A percentile compares a stretch with the other conserved stretches of the same genome.
phyloP scores from a whole-genome alignment of 2,888 invertebrate species.

The Phrixothrix hirtus region DNA sequence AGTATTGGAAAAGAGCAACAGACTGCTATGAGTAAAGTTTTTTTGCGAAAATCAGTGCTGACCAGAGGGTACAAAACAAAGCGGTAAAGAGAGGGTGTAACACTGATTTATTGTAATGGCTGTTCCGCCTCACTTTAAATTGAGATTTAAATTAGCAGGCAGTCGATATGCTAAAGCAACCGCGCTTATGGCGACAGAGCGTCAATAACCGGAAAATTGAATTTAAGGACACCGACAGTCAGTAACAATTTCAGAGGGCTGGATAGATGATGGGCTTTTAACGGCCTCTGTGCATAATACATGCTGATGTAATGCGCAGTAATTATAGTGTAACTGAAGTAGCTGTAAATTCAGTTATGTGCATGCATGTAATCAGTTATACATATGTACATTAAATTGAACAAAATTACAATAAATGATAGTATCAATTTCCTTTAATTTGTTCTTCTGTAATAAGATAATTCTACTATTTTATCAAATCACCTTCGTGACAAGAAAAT shows the following conservation, averaged over 20 bases:
- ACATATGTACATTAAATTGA: not conserved
- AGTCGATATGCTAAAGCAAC: conserved; percentile 46
- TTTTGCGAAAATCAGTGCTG: conserved; percentile 18
- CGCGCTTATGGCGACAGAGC: conserved; percentile 47
- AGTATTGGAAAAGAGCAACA: conserved; percentile 16
- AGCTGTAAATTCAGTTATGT: not conserved
- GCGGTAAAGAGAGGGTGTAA: conserved; percentile 45
- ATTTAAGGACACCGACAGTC: conserved; percentile 45
- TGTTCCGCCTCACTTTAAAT: conserved; percentile 56
- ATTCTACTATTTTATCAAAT: too few relatives aligned
- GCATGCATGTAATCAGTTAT: not conserved
- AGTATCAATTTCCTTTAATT: not conserved
- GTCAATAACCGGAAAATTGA: conserved; percentile 58
- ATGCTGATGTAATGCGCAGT: conserved; percentile 1
- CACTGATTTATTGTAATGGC: conserved; percentile 56
- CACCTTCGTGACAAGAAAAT: too few relatives aligned
- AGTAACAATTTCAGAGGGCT: conserved; percentile 11
- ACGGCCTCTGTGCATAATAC: conserved; percentile 7
- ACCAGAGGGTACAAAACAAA: conserved; percentile 34
- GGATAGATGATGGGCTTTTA: conserved; percentile 12
- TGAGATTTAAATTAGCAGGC: conserved; percentile 57
- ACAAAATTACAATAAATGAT: not conserved
- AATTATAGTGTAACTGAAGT: not conserved
- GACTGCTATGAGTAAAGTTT: conserved; percentile 16
- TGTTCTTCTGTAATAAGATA: not conserved